Percentiles rank a stretch among this genome's conserved stretches.
Conservation (phyloP, 64 coral and sea anemone genomes). For the Pocillopora verrucosa region DNA sequence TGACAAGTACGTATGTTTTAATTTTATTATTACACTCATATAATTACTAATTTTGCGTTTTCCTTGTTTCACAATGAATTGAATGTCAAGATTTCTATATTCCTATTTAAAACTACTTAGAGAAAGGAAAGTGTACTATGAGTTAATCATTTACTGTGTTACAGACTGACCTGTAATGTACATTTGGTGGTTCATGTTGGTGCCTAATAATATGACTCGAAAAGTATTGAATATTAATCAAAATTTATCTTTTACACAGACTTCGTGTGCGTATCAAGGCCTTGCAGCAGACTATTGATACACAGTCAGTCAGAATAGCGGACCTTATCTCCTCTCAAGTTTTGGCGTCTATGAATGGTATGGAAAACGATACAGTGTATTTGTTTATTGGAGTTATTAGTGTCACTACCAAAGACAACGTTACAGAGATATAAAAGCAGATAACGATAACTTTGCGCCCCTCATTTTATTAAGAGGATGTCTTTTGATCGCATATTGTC, state of each 20-base stretch:
- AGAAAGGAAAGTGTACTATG: no score
- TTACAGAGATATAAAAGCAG: neutral
- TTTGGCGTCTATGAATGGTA: conserved; percentile 73
- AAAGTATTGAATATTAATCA: neutral
- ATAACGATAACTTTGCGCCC: no score
- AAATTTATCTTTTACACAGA: conserved; percentile 40
- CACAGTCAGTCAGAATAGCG: conserved; percentile 85
- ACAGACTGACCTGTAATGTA: no score
- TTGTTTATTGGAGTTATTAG: neutral
- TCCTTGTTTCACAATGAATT: no score
- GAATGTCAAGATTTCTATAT: no score
- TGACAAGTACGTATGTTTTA: conserved; percentile 78
- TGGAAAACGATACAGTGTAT: neutral
- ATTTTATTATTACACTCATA: neutral
- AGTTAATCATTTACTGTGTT: no score
- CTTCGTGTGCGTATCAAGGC: conserved; percentile 91
- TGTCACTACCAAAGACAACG: neutral
- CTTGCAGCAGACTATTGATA: conserved; percentile 85
- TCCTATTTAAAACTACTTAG: no score
- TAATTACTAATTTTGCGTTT: no score
- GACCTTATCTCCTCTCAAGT: conserved; percentile 84
- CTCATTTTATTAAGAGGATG: no score
- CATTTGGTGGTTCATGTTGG: no score
- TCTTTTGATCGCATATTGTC: neutral
- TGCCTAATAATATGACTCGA: no score